These are phyloP conservation scores for Drosophila anomelani DNA, from an alignment of 2,888 invertebrate genomes.

Conservation along the genomic window DNA sequence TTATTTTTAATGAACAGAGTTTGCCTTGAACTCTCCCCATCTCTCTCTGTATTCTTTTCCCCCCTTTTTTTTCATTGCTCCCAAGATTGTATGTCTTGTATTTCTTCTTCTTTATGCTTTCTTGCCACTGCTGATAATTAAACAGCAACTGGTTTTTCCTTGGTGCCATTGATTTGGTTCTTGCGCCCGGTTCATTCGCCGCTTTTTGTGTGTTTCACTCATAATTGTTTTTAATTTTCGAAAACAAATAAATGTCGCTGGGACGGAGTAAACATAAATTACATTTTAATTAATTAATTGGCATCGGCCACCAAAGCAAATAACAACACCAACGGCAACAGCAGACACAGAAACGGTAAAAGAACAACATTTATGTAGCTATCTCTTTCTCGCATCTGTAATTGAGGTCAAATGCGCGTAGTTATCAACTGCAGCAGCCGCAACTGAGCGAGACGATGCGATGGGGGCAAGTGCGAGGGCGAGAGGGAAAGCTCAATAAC, in stretches of 20 bases:
- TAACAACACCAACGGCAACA: background rate
- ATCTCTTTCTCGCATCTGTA: slow-evolving; percentile 35
- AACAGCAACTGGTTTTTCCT: slow-evolving; percentile 42
- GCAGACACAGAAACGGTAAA: slow-evolving; percentile 17
- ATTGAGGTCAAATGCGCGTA: slow-evolving; percentile 46
- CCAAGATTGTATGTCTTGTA: slow-evolving; percentile 31
- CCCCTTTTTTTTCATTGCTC: background rate
- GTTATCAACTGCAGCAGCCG: slow-evolving; percentile 41
- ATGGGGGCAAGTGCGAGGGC: slow-evolving; percentile 5
- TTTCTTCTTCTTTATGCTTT: slow-evolving; percentile 49
- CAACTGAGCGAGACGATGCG: slow-evolving; percentile 12
- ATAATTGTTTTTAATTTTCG: slow-evolving; percentile 54
- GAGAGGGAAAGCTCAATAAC: slow-evolving; percentile 35
- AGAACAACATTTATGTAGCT: slow-evolving; percentile 4
- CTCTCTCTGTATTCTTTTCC: background rate
- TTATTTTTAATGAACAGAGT: slow-evolving; percentile 28
- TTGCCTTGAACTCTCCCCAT: slow-evolving; percentile 9
- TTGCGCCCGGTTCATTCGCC: slow-evolving; percentile 2
- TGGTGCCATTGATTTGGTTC: slow-evolving; percentile 28
- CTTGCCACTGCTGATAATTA: slow-evolving; percentile 35
- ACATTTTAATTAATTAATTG: slow-evolving; percentile 61
- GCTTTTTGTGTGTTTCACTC: slow-evolving; percentile 17
- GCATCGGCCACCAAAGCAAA: slow-evolving; percentile 30
- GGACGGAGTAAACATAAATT: slow-evolving; percentile 47
- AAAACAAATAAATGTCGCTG: slow-evolving; percentile 50